A percentile compares a stretch with the other conserved stretches of the same genome.
Conservation (phyloP, 2,113 vertebrate species). For the Agelaius phoeniceus region DNA sequence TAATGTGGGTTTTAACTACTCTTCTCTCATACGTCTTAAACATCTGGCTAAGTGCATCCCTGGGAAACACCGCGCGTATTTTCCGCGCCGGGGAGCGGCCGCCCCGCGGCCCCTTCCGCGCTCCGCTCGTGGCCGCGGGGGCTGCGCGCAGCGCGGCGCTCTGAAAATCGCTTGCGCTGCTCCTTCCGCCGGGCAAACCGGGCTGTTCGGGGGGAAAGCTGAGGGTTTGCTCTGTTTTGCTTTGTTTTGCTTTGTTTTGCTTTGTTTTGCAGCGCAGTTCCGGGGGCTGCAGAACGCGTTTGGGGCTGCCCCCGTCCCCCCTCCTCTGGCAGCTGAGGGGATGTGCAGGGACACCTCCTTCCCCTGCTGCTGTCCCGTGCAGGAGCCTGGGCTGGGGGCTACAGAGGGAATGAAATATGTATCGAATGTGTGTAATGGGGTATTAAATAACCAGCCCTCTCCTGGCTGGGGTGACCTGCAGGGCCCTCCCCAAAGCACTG, state of each 20-base stretch:
- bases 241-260: background rate
- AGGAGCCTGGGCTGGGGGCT: background rate
- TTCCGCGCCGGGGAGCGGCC: background rate
- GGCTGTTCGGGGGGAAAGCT: accelerated
- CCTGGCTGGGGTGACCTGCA: background rate
- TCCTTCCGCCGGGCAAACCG: accelerated
- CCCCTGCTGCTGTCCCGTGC: background rate
- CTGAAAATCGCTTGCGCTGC: background rate
- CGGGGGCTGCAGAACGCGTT: background rate
- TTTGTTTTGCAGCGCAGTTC: background rate
- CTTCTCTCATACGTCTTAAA: conserved; percentile 70
- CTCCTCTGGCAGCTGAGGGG: background rate
- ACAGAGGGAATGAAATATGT: background rate
- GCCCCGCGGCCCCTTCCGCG: background rate
- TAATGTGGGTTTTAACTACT: conserved; percentile 79
- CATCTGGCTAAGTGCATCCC: background rate
- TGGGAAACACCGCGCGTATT: background rate
- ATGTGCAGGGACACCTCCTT: accelerated
- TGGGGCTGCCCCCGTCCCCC: background rate
- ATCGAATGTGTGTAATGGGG: accelerated
- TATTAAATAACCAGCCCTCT: background rate
- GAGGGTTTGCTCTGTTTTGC: background rate
- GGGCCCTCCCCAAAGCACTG: accelerated
- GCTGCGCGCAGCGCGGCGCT: background rate
- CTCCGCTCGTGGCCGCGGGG: background rate